Base-by-base conservation (phyloP, 2,113 vertebrate genomes). In the Odocoileus hemionus region DNA sequence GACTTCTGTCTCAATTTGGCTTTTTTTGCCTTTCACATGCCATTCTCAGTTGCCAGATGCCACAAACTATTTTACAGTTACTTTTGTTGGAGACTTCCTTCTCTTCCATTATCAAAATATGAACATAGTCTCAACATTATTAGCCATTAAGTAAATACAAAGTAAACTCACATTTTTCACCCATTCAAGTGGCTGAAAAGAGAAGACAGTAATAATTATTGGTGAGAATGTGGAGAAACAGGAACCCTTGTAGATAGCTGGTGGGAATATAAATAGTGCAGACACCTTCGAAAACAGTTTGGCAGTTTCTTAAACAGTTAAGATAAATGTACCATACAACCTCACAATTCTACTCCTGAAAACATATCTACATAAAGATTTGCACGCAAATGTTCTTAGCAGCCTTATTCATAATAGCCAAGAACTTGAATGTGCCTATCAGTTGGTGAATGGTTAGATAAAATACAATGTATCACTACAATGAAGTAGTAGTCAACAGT, bases 71-170 rank as follows among this genome's bases (percentile, higher is more conserved):
- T 82, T 85, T 82, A 45, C 6, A 89, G 61, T 88, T 19, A 84
- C 70, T 85, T 94, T 80, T 96, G 45, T 52, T 91, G 50, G 33
- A 94, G 21, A 83, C 14, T 45, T 57, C 21, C 17, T 79, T 76
- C 11, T 61, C 74, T 91, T 91, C 94, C 39, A 19, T 93, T 95
- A 93, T 85, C 54, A 93, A 95, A 93, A 61, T 52, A 74, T 91
- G 33, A 58, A 89, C 33, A 86, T 95, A 92, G 30, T 92, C 45
- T 89, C 78, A 91, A 47, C 30, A 74, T 94, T 45, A 55, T 89
- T 94, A 76, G 23, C 92, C 52, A 82, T n/a, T 82, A 45, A 80
- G 70, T 13, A 67, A 85, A 79, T 85, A 50, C 50, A 54, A 76
- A 89, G 9, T 90, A 90, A 95, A 86, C 57, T 21, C 4, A 5